These are phyloP conservation scores for Cardiocondyla obscurior DNA, from an alignment of 1,140 invertebrate species.

Conservation along the genomic window DNA sequence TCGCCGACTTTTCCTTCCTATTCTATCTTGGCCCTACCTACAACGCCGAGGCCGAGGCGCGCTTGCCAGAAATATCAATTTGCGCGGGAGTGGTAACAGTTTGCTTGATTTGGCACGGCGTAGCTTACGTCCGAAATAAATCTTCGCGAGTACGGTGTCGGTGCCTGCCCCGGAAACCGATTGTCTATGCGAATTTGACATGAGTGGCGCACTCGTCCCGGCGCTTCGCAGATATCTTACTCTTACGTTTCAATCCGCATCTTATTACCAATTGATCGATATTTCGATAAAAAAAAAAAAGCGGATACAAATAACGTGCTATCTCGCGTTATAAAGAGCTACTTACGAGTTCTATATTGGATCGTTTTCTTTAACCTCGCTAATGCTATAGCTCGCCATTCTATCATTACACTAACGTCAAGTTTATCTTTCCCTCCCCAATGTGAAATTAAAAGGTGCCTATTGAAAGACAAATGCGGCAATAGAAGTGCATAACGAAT, in stretches of 20 bases:
- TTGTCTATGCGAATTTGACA: slow-evolving; percentile 49
- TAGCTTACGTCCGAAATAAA: slow-evolving; percentile 69
- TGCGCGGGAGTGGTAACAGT: slow-evolving; percentile 75
- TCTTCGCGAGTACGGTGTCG: slow-evolving; percentile 48
- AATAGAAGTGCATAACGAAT: slow-evolving; percentile 4
- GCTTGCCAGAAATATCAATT: slow-evolving; percentile 79
- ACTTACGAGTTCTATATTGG: neutral
- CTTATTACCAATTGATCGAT: slow-evolving; percentile 13
- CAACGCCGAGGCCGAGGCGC: slow-evolving; percentile 23
- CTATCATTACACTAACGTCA: neutral
- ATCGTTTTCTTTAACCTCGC: neutral
- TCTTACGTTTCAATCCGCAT: neutral
- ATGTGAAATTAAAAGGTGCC: slow-evolving; percentile 37
- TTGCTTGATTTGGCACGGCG: slow-evolving; percentile 74
- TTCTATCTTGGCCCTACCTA: slow-evolving; percentile 20
- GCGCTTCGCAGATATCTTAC: slow-evolving; percentile 18
- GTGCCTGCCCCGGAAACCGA: slow-evolving; percentile 49
- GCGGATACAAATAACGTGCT: neutral
- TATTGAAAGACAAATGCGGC: slow-evolving; percentile 9
- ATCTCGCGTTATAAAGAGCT: neutral
- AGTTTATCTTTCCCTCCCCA: neutral
- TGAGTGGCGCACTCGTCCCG: slow-evolving; percentile 1
- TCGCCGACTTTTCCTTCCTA: slow-evolving; percentile 29
- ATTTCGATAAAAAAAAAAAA: neutral
- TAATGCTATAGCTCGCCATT: neutral